Conservation (phyloP, 2,113 vertebrate genomes). For the Microtus montanus region DNA sequence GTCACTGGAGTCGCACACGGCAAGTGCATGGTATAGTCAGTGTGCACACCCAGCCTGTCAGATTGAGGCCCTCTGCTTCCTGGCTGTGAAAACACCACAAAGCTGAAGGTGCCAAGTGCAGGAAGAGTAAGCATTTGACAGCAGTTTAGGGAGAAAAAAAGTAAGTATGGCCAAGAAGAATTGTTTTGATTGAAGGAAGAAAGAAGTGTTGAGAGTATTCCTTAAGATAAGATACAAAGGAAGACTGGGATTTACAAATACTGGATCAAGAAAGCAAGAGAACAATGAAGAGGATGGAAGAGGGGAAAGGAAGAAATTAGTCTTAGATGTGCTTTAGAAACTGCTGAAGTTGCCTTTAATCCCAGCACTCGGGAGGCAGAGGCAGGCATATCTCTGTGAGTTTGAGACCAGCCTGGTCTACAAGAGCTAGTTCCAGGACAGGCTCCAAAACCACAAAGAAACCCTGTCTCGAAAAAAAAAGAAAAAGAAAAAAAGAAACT, state of each 20-base stretch:
- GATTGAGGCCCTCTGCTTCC: neutral
- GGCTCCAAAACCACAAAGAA: no score
- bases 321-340: constrained; percentile 42
- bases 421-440: no score
- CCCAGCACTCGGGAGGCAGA: no score
- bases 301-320: constrained; percentile 32
- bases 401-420: no score
- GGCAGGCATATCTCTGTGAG: no score
- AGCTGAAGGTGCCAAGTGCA: neutral
- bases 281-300: neutral
- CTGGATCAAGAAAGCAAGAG: constrained; percentile 41
- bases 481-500: neutral
- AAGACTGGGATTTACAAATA: constrained; percentile 60
- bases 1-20: neutral
- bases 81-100: neutral
- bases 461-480: no score
- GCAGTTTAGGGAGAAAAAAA: constrained; percentile 44
- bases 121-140: constrained; percentile 44
- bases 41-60: neutral
- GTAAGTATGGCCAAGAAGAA: constrained; percentile 27
- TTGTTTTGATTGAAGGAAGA: constrained; percentile 51
- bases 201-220: constrained; percentile 26
- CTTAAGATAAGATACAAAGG: constrained; percentile 27
- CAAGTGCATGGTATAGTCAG: neutral
- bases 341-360: neutral